Percentiles rank a stretch among this genome's conserved stretches.
phyloP scores from a whole-genome alignment of 2,888 invertebrate species.

The Epistrophella euchroma region DNA sequence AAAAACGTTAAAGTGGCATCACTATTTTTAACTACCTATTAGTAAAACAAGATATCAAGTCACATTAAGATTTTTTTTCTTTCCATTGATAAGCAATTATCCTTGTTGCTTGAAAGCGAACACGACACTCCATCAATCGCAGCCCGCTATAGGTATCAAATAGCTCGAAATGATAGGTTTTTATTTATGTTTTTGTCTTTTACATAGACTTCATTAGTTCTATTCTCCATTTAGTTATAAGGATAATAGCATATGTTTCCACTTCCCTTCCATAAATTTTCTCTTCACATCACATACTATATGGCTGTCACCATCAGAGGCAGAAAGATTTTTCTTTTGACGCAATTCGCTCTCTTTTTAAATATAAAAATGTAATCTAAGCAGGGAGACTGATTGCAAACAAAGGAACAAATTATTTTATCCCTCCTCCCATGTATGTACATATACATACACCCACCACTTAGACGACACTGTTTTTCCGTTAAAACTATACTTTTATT shows the following conservation, averaged over 20 bases:
- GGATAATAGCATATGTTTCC: slow-evolving; percentile 41
- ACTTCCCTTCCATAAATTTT: background rate
- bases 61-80: slow-evolving; percentile 39
- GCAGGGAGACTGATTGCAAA: slow-evolving; percentile 44
- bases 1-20: slow-evolving; percentile 19
- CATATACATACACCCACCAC: background rate
- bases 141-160: background rate
- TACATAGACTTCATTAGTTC: slow-evolving; percentile 7
- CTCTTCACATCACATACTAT: background rate
- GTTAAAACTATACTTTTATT: slow-evolving; percentile 8
- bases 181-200: slow-evolving; percentile 15
- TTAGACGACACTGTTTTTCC: background rate
- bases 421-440: background rate
- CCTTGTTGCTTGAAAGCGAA: slow-evolving; percentile 48
- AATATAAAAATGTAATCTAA: slow-evolving; percentile 41
- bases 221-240: background rate
- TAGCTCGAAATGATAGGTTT: slow-evolving; percentile 12
- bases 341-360: background rate
- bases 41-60: slow-evolving; percentile 3
- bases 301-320: background rate
- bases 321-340: slow-evolving; percentile 17
- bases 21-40: background rate
- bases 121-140: slow-evolving; percentile 46
- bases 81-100: slow-evolving; percentile 73
- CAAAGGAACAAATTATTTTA: slow-evolving; percentile 44